phyloP scores from a whole-genome alignment of 2,113 vertebrate genomes.

The Oreotrochilus melanogaster region DNA sequence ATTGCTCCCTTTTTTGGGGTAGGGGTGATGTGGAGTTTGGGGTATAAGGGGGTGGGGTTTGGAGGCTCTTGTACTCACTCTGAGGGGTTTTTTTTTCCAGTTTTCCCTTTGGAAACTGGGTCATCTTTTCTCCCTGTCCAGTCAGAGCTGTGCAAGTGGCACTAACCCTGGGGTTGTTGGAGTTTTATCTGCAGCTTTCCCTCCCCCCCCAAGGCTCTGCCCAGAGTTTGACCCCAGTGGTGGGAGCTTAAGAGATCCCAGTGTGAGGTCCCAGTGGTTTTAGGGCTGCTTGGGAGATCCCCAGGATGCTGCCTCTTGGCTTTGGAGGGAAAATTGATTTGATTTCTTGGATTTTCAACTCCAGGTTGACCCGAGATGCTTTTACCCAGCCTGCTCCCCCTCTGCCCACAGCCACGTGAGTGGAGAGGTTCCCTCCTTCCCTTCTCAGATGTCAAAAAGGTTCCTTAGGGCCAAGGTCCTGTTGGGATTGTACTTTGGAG shows the following conservation, averaged over 20 bases:
- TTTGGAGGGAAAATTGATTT: neutral
- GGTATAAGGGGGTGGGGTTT: neutral
- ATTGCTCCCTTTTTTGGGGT: constrained; percentile 54
- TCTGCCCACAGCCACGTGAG: neutral
- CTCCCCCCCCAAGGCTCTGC: neutral
- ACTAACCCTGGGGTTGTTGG: accelerated
- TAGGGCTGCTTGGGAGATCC: neutral
- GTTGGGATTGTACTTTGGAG: constrained; percentile 54
- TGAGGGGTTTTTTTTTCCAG: too few species aligned
- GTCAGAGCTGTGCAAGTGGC: neutral
- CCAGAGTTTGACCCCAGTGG: neutral
- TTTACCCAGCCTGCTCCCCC: constrained; percentile 17
- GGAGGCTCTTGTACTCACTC: neutral
- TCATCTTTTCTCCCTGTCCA: neutral
- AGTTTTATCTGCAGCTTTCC: neutral
- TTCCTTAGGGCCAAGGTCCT: neutral
- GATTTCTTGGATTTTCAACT: neutral
- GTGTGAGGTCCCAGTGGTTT: neutral
- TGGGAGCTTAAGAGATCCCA: neutral
- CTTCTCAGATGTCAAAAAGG: neutral
- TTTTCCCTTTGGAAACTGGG: neutral
- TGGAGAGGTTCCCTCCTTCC: constrained; percentile 5
- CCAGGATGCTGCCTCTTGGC: accelerated
- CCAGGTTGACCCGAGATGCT: neutral
- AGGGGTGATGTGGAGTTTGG: neutral